These are phyloP conservation scores for Ascidia mentula DNA, from an alignment of 23 tunicate genomes.

Conservation along the genomic window DNA sequence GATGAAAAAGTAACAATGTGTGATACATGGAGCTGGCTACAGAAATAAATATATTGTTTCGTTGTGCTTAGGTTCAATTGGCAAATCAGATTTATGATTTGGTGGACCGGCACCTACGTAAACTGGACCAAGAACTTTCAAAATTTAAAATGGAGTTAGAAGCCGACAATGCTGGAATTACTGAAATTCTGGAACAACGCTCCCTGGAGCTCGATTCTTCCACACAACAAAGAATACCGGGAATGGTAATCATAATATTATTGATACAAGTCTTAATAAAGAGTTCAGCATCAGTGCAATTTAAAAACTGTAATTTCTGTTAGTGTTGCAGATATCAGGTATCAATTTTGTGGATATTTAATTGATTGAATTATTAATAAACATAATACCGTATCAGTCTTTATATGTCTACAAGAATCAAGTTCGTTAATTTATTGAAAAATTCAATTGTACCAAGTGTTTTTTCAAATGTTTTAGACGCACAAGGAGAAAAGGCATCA, in stretches of 20 bases:
- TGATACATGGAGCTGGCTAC: too few species aligned
- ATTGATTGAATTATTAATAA: too few species aligned
- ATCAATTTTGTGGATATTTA: too few species aligned
- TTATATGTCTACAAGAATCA: too few species aligned
- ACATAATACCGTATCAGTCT: too few species aligned
- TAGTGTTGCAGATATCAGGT: too few species aligned
- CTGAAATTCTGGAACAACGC: slow-evolving; percentile 75
- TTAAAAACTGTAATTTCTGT: too few species aligned
- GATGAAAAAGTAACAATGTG: slow-evolving; percentile 89
- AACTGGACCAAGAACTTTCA: slow-evolving; percentile 78
- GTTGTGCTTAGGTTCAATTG: slow-evolving; percentile 69
- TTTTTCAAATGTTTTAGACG: background rate
- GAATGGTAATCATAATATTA: slow-evolving; percentile 1
- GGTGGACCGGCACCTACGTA: slow-evolving; percentile 79
- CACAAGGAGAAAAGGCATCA: background rate
- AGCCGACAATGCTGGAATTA: slow-evolving; percentile 94
- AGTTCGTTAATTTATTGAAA: too few species aligned
- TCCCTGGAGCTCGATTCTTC: slow-evolving; percentile 68
- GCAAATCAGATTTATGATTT: slow-evolving; percentile 83
- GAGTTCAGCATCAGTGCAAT: background rate
- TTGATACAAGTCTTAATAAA: background rate
- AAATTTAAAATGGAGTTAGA: slow-evolving; percentile 91
- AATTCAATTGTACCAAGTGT: too few species aligned
- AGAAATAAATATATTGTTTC: too few species aligned
- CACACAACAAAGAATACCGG: slow-evolving; percentile 16